Evolutionary conservation across 2,113 vertebrate genomes (phyloP).

Genomic region (Anguilla japonica): DNA sequence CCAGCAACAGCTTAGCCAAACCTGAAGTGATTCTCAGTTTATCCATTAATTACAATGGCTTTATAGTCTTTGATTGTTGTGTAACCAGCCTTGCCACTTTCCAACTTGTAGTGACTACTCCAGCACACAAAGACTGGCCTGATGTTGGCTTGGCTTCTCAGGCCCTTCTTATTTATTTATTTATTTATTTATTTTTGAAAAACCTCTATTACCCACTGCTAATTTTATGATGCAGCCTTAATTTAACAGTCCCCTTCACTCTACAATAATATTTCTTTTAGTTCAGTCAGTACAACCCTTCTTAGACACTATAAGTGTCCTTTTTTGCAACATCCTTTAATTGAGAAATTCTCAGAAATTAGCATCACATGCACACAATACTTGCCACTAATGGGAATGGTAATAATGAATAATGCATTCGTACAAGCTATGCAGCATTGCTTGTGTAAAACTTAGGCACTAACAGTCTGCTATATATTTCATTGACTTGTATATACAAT

Average conservation of each 20-base stretch:
- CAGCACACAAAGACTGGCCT: not conserved
- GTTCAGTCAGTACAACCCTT: too few species aligned
- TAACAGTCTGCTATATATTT: not conserved
- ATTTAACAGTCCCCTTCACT: too few species aligned
- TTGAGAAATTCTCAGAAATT: not conserved
- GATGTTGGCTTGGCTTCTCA: too few species aligned
- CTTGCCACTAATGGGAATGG: not conserved
- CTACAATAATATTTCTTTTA: too few species aligned
- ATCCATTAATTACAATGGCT: too few species aligned
- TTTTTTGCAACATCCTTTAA: not conserved
- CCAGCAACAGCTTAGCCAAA: not conserved
- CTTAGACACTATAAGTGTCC: too few species aligned
- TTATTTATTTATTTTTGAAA: too few species aligned
- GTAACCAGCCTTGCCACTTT: too few species aligned
- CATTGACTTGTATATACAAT: not conserved
- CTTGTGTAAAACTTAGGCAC: not conserved
- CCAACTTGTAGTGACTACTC: not conserved
- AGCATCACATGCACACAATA: not conserved
- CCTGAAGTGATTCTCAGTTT: not conserved
- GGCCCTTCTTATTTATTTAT: too few species aligned
- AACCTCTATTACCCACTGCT: not conserved
- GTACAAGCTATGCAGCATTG: not conserved
- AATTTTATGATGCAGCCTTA: not conserved
- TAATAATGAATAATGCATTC: not conserved
- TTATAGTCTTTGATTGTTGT: too few species aligned